Conservation (phyloP, 1,140 invertebrate genomes). For the Temnothorax nylanderi region DNA sequence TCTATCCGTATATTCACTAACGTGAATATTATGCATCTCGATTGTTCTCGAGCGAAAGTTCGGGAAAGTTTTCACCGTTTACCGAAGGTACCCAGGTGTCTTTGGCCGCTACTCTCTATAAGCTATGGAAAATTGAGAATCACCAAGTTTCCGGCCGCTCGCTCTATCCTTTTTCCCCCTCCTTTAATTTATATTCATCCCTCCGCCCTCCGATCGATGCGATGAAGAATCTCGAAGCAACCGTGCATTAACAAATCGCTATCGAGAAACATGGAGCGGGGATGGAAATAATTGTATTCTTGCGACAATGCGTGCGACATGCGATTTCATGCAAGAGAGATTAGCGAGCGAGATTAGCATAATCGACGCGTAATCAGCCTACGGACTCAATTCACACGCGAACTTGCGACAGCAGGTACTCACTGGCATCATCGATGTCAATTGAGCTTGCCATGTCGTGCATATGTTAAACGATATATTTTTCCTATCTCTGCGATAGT, state of each 20-base stretch:
- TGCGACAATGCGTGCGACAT: conserved; percentile 23
- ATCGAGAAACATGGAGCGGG: neutral
- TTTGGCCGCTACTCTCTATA: conserved; percentile 40
- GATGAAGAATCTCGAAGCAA: neutral
- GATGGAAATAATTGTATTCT: neutral
- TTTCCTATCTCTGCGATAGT: neutral
- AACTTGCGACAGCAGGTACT: neutral
- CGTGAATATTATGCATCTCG: conserved; percentile 64
- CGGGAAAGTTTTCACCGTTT: conserved; percentile 64
- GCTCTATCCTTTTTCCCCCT: neutral
- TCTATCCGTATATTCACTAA: conserved; percentile 8
- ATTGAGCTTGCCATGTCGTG: neutral
- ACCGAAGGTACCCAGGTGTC: conserved; percentile 68
- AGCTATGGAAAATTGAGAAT: conserved; percentile 69
- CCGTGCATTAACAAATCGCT: conserved; percentile 23
- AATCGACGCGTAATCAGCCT: conserved; percentile 39
- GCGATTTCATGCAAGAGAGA: conserved; percentile 22
- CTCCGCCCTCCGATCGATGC: neutral
- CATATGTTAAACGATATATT: conserved; percentile 6
- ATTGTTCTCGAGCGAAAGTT: conserved; percentile 54
- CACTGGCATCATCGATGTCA: neutral
- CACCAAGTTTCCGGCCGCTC: conserved; percentile 63
- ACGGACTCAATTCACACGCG: neutral
- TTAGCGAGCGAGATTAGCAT: conserved; percentile 33
- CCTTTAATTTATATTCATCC: neutral